Conservation (phyloP, 2,797 vertebrate species). For the Sebastes aleutianus region DNA sequence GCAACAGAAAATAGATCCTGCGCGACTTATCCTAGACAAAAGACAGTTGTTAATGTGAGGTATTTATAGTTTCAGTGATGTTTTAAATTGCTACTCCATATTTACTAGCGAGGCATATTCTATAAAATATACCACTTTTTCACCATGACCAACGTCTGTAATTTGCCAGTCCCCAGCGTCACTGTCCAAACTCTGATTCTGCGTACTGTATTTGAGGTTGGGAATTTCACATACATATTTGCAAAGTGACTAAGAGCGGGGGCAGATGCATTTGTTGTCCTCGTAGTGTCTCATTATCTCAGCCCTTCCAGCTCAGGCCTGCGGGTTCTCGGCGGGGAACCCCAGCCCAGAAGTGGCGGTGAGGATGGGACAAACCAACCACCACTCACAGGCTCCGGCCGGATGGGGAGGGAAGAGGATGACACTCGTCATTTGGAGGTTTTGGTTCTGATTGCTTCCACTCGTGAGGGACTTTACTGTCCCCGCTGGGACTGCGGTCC, state of each 20-base stretch:
- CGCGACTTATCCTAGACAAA: not conserved
- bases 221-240: slow-evolving; percentile 63
- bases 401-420: slow-evolving; percentile 66
- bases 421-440: slow-evolving; percentile 75
- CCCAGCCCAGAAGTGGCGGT: slow-evolving; percentile 72
- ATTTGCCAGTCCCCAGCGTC: slow-evolving; percentile 53
- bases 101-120: slow-evolving; percentile 18
- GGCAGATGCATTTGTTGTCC: slow-evolving; percentile 62
- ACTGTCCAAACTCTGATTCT: slow-evolving; percentile 48
- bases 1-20: not conserved
- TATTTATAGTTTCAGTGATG: slow-evolving; percentile 41
- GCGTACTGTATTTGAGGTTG: slow-evolving; percentile 57
- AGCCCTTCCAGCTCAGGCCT: slow-evolving; percentile 57
- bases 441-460: slow-evolving; percentile 71
- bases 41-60: slow-evolving; percentile 1
- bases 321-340: slow-evolving; percentile 71
- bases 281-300: slow-evolving; percentile 62
- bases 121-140: slow-evolving; percentile 24
- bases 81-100: slow-evolving; percentile 30
- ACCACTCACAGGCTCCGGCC: slow-evolving; percentile 58
- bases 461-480: slow-evolving; percentile 61
- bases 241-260: slow-evolving; percentile 40
- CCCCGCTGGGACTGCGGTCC: slow-evolving; percentile 61
- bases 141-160: slow-evolving; percentile 34
- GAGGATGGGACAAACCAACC: slow-evolving; percentile 67